Conservation (phyloP, 2,888 invertebrate species). For the Cheiracanthium punctorium region DNA sequence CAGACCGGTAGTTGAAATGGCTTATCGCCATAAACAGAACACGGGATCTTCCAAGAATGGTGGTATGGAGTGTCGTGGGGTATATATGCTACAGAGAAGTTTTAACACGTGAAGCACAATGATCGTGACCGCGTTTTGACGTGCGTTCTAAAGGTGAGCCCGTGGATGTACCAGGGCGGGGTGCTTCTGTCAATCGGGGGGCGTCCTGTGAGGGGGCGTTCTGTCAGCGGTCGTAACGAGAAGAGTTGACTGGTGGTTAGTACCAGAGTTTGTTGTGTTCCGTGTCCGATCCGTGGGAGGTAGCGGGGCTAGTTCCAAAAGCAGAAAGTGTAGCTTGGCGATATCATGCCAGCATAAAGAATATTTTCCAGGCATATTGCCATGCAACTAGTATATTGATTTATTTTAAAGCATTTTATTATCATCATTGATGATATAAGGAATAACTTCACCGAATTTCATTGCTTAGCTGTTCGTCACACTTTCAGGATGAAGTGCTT, state of each 20-base stretch:
- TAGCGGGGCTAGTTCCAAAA: constrained; percentile 41
- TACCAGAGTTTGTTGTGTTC: constrained; percentile 43
- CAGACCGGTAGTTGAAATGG: constrained; percentile 11
- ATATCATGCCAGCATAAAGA: no score
- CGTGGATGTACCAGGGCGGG: constrained; percentile 40
- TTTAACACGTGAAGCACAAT: constrained; percentile 47
- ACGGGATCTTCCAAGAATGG: neutral
- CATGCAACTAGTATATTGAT: no score
- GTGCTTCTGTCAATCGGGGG: constrained; percentile 57
- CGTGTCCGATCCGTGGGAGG: constrained; percentile 62
- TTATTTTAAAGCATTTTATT: no score
- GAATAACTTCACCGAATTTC: no score
- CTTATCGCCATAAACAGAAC: no score
- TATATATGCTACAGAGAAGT: neutral
- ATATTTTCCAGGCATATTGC: no score
- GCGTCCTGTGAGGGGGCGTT: constrained; percentile 6
- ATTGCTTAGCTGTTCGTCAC: no score
- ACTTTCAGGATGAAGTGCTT: no score
- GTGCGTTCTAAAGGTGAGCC: constrained; percentile 21
- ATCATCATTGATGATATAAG: no score
- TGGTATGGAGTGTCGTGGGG: no score
- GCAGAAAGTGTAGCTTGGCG: neutral
- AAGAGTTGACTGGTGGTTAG: constrained; percentile 60
- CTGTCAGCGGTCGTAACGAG: constrained; percentile 64
- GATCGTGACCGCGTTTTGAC: constrained; percentile 48